These are phyloP conservation scores for Macroramphosus scolopax DNA, from an alignment of 2,797 vertebrate species.

Conservation along the genomic window DNA sequence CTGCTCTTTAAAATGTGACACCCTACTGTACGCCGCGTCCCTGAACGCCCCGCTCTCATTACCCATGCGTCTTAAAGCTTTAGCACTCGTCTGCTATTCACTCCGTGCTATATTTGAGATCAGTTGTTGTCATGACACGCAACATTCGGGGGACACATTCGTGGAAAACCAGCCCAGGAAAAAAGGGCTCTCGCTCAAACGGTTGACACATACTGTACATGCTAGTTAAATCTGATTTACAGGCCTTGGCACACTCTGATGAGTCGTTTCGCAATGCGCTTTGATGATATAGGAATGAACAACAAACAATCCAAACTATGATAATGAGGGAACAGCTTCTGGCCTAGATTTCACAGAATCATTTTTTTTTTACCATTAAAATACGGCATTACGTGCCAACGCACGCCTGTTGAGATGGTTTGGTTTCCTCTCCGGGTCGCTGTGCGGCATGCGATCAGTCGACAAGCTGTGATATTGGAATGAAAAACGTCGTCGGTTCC, in stretches of 20 bases:
- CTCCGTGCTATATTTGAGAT: conserved; percentile 60
- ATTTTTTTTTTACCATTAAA: conserved; percentile 51
- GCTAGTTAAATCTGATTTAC: conserved; percentile 59
- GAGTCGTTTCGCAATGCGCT: conserved; percentile 41
- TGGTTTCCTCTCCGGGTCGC: conserved; percentile 40
- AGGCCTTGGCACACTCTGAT: conserved; percentile 40
- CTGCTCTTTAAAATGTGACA: conserved; percentile 68
- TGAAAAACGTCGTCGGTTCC: conserved; percentile 51
- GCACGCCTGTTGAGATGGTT: conserved; percentile 45
- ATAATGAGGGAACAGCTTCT: conserved; percentile 52
- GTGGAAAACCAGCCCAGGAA: conserved; percentile 39
- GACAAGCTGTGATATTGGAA: conserved; percentile 62
- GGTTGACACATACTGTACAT: conserved; percentile 55
- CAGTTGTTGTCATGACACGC: conserved; percentile 43
- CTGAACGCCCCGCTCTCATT: conserved; percentile 46
- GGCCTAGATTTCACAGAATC: conserved; percentile 53
- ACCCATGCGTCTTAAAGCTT: conserved; percentile 61
- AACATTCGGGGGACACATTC: conserved; percentile 42
- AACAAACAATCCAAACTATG: conserved; percentile 47
- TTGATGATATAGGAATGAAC: conserved; percentile 53
- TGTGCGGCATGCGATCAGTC: conserved; percentile 57
- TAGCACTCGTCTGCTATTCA: conserved; percentile 67
- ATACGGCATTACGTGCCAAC: conserved; percentile 42
- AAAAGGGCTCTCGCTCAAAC: conserved; percentile 19
- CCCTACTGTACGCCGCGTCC: conserved; percentile 42